Percentiles rank a stretch among this genome's conserved stretches.
phyloP scores from a whole-genome alignment of 2,113 vertebrate species.

The Rhinichthys klamathensis region DNA sequence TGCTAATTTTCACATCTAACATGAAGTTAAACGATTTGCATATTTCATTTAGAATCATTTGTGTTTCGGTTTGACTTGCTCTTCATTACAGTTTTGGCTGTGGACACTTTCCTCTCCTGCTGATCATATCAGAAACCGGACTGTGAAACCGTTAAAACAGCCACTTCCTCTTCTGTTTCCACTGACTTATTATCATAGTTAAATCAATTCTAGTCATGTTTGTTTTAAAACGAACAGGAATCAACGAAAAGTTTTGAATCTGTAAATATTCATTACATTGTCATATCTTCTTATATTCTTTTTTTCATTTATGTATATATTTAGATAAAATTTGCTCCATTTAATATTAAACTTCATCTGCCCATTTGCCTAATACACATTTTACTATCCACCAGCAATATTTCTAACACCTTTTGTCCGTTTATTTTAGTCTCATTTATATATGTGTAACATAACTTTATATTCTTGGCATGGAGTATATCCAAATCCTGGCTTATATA shows the following conservation, averaged over 20 bases:
- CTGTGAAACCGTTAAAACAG: background rate
- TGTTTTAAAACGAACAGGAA: no score
- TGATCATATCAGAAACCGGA: background rate
- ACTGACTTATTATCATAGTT: no score
- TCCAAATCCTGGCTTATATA: background rate
- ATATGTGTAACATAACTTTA: background rate
- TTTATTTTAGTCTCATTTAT: background rate
- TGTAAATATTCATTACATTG: no score
- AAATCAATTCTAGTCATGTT: no score
- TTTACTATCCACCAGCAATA: background rate
- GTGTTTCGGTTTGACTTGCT: background rate
- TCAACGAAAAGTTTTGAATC: no score
- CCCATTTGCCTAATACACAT: no score
- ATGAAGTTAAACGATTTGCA: background rate
- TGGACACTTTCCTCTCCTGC: background rate
- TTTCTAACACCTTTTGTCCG: background rate
- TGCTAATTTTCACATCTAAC: no score
- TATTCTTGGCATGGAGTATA: background rate
- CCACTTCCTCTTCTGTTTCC: no score
- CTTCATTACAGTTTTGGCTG: background rate
- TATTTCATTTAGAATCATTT: background rate
- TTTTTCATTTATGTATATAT: no score
- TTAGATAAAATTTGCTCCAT: no score
- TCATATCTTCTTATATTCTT: no score
- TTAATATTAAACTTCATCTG: no score